phyloP scores from a whole-genome alignment of 1,140 invertebrate genomes.

The Holcopasites calliopsidis region DNA sequence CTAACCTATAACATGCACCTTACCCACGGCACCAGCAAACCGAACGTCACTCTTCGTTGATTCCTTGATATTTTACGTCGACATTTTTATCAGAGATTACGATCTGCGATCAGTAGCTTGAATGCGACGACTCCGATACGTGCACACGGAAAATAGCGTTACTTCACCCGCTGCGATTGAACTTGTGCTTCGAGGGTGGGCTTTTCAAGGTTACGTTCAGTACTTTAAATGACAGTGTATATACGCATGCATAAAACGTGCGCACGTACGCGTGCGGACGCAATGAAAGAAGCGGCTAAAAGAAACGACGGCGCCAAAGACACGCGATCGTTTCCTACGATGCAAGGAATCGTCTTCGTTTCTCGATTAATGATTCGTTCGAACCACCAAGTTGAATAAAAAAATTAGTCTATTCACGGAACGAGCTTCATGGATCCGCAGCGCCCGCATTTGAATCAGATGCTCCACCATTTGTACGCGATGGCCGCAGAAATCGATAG shows the following conservation, averaged over 20 bases:
- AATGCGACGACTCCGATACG: background rate
- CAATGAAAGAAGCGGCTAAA: background rate
- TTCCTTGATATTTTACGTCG: slow-evolving; percentile 6
- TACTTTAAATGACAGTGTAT: slow-evolving; percentile 27
- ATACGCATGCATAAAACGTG: slow-evolving; percentile 14
- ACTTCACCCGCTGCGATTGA: slow-evolving; percentile 60
- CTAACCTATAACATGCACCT: slow-evolving; percentile 44
- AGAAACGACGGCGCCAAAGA: background rate
- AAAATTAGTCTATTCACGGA: slow-evolving; percentile 31
- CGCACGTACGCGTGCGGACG: slow-evolving; percentile 9
- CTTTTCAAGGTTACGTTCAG: slow-evolving; percentile 75
- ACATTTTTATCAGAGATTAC: slow-evolving; percentile 34
- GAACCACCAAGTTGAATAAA: background rate
- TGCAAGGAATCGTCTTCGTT: background rate
- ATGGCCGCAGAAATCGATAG: slow-evolving; percentile 28
- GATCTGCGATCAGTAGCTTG: background rate
- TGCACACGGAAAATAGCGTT: background rate
- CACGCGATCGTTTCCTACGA: background rate
- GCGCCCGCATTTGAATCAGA: slow-evolving; percentile 27
- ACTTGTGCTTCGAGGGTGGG: slow-evolving; percentile 68
- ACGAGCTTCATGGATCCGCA: slow-evolving; percentile 18
- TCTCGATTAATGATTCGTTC: background rate
- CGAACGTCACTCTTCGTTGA: background rate
- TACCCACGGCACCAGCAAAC: background rate
- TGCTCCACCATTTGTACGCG: background rate